Evolutionary conservation across 2,113 vertebrate species (phyloP).

Genomic region (Malurus elegans): DNA sequence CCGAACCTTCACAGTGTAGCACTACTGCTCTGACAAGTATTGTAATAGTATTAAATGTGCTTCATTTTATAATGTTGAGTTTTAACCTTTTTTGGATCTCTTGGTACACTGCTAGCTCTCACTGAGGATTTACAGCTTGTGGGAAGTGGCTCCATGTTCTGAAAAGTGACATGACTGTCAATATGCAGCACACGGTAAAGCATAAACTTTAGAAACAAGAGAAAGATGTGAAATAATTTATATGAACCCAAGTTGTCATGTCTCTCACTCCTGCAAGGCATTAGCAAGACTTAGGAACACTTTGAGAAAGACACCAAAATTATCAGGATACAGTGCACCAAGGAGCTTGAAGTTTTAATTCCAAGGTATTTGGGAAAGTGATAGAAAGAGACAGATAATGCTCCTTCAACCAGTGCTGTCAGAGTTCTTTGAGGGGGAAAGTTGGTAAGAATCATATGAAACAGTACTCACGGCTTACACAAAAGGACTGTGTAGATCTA

Average conservation of each 20-base stretch:
- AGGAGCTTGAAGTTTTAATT: background rate
- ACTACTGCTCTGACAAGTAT: background rate
- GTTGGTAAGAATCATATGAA: background rate
- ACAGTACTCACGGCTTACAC: background rate
- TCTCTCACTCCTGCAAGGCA: background rate
- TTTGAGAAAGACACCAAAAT: background rate
- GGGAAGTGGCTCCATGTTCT: background rate
- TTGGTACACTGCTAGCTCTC: background rate
- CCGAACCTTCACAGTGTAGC: background rate
- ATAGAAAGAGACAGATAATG: background rate
- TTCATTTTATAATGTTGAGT: background rate
- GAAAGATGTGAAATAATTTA: constrained; percentile 1
- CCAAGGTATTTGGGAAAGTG: background rate
- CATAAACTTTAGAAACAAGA: background rate
- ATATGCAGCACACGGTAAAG: background rate
- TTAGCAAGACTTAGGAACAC: background rate
- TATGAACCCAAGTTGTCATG: background rate
- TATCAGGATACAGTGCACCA: background rate
- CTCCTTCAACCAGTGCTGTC: background rate
- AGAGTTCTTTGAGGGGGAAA: background rate
- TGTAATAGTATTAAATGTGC: background rate
- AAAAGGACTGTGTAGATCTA: background rate
- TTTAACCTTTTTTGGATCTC: background rate
- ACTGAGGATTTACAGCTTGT: background rate
- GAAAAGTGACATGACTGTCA: background rate